Conservation (phyloP, 1,140 invertebrate species). For the Cotesia typhae region DNA sequence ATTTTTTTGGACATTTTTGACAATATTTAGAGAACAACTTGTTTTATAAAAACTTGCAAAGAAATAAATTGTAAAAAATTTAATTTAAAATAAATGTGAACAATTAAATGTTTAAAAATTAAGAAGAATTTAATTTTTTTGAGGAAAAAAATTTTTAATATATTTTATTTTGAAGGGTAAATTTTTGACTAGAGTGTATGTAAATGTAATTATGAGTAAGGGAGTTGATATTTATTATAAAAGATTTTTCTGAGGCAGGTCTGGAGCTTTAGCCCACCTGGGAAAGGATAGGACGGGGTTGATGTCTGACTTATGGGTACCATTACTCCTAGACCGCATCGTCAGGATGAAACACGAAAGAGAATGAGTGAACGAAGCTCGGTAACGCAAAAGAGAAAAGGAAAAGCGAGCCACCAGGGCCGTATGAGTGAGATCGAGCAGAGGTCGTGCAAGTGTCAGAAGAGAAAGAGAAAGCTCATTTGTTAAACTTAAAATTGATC, state of each 20-base stretch:
- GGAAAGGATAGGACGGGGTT: neutral
- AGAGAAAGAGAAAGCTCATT: constrained; percentile 29
- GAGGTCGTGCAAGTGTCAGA: constrained; percentile 8
- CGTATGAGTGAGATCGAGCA: too few relatives aligned
- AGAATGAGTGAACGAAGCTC: too few relatives aligned
- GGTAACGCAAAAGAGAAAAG: neutral
- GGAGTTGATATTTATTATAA: neutral
- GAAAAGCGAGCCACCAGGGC: neutral
- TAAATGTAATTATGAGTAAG: neutral
- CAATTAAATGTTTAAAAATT: too few relatives aligned
- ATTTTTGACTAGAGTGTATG: too few relatives aligned
- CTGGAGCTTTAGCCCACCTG: neutral
- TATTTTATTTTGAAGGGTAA: too few relatives aligned
- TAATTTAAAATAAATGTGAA: too few relatives aligned
- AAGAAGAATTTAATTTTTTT: too few relatives aligned
- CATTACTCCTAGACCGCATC: constrained; percentile 33
- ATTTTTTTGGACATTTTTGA: too few relatives aligned
- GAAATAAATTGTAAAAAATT: too few relatives aligned
- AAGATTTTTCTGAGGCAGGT: constrained; percentile 16
- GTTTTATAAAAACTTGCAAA: too few relatives aligned
- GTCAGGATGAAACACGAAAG: constrained; percentile 1
- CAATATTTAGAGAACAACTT: too few relatives aligned
- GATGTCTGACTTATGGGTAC: constrained; percentile 35
- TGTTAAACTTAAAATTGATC: constrained; percentile 42
- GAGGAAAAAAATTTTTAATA: too few relatives aligned